Evolutionary conservation across 1,140 invertebrate genomes (phyloP).

Genomic region (Cherax quadricarinatus): DNA sequence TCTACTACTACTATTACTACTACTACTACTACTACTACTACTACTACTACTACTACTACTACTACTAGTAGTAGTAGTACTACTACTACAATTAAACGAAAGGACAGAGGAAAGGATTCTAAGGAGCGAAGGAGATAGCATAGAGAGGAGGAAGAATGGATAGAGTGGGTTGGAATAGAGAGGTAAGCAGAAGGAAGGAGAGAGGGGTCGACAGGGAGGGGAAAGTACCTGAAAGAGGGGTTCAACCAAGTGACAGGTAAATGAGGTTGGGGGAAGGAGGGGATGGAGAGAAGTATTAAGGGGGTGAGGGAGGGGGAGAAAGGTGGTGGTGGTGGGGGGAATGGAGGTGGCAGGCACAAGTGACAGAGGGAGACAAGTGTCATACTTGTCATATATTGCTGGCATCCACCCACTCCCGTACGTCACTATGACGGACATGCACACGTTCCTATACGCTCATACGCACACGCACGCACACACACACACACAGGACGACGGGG

Average conservation of each 20-base stretch:
- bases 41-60: too few relatives aligned
- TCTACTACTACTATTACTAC: too few relatives aligned
- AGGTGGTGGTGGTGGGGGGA: neutral
- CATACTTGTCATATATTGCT: constrained; percentile 52
- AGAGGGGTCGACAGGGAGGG: neutral
- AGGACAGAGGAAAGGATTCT: neutral
- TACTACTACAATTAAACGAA: too few relatives aligned
- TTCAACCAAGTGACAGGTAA: too few relatives aligned
- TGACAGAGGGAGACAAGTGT: constrained; percentile 31
- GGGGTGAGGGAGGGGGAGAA: too few relatives aligned
- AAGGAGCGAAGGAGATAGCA: too few relatives aligned
- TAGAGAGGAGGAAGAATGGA: neutral
- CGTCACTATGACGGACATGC: neutral
- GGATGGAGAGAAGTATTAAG: neutral
- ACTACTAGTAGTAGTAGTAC: too few relatives aligned
- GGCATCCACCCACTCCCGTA: constrained; percentile 17
- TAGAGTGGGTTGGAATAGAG: neutral
- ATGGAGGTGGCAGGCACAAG: neutral
- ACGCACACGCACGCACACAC: neutral
- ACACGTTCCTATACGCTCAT: neutral
- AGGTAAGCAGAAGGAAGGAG: neutral
- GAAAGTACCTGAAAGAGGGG: too few relatives aligned
- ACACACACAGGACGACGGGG: neutral
- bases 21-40: too few relatives aligned
- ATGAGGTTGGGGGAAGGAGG: constrained; percentile 5